These are phyloP conservation scores for Neocloeon triangulifer DNA, from an alignment of 1,140 invertebrate genomes.

Conservation along the genomic window DNA sequence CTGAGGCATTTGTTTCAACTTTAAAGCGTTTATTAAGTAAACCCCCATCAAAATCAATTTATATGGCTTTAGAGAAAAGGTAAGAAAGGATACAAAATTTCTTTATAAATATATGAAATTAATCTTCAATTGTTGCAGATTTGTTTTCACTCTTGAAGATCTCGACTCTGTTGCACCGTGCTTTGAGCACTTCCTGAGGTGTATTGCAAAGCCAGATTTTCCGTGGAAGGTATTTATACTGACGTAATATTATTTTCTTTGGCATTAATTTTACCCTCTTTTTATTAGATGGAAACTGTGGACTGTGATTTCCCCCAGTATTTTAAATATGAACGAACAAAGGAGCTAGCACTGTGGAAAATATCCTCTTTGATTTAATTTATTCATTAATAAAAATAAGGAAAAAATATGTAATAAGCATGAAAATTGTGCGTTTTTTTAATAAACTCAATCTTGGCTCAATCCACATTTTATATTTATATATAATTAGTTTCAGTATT, in stretches of 20 bases:
- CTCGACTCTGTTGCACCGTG: conserved; percentile 59
- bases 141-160: conserved; percentile 59
- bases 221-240: conserved; percentile 24
- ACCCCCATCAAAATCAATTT: conserved; percentile 34
- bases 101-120: background rate
- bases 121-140: conserved; percentile 16
- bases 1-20: conserved; percentile 54
- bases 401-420: too few species aligned
- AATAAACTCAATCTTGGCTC: too few species aligned
- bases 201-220: conserved; percentile 24
- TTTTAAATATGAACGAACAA: conserved; percentile 56
- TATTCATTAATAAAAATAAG: too few species aligned
- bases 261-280: conserved; percentile 31
- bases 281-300: too few species aligned
- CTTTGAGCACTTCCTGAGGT: conserved; percentile 54
- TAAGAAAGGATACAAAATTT: conserved; percentile 8
- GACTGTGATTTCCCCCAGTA: conserved; percentile 64
- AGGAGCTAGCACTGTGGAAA: conserved; percentile 52
- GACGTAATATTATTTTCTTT: too few species aligned
- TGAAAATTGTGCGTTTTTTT: too few species aligned
- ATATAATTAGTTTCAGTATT: too few species aligned
- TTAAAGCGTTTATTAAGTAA: conserved; percentile 39
- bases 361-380: too few species aligned
- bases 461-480: too few species aligned
- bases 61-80: conserved; percentile 64